These are phyloP conservation scores for Pheosia tremula DNA, from an alignment of 2,888 invertebrate species.

Conservation along the genomic window DNA sequence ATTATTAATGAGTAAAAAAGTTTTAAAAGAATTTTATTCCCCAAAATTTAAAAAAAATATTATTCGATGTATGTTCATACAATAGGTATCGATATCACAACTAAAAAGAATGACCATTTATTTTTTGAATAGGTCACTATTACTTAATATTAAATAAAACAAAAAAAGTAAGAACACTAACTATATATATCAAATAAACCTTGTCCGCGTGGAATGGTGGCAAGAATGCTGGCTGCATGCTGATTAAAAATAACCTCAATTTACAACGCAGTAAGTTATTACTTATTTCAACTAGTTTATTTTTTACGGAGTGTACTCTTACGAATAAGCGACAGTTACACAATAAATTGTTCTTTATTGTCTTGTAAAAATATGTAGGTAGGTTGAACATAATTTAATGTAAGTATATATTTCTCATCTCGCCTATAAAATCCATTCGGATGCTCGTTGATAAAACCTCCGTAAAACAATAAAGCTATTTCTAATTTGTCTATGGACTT, in stretches of 20 bases:
- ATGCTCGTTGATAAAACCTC: neutral
- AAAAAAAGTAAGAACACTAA: no score
- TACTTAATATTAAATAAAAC: conserved; percentile 7
- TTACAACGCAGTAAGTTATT: conserved; percentile 41
- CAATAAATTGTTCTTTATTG: conserved; percentile 1
- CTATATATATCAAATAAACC: no score
- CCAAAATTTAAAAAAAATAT: no score
- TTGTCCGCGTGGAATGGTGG: conserved; percentile 33
- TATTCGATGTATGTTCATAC: neutral
- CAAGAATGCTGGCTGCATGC: conserved; percentile 28
- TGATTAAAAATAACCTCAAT: conserved; percentile 46
- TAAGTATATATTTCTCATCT: neutral
- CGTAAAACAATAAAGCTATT: no score
- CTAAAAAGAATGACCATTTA: neutral
- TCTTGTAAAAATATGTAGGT: neutral
- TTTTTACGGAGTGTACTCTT: conserved; percentile 16
- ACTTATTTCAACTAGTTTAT: conserved; percentile 29
- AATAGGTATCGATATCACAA: neutral
- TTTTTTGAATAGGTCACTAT: conserved; percentile 27
- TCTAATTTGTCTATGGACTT: no score
- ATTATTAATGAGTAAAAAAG: no score
- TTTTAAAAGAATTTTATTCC: no score
- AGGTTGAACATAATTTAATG: neutral
- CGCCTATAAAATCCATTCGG: neutral
- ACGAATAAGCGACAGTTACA: neutral